Percentiles rank a stretch among this genome's conserved stretches.
Conservation (phyloP, 64 coral and sea anemone genomes). For the Orbicella faveolata region DNA sequence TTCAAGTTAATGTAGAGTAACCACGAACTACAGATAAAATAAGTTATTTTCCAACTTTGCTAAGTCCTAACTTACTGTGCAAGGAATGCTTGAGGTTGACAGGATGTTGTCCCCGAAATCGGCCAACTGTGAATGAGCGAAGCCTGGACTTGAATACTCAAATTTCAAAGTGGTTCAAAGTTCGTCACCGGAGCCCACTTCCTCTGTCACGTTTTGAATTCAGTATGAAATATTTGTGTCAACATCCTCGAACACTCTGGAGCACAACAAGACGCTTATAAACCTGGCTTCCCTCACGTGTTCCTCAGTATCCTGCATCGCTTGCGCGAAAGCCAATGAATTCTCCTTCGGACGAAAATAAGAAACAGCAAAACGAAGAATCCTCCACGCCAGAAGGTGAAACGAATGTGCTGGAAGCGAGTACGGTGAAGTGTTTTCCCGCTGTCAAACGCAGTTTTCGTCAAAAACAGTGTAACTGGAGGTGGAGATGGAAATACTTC, state of each 20-base stretch:
- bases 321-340: conserved; percentile 13
- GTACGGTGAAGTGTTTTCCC: conserved; percentile 20
- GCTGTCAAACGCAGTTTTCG: conserved; percentile 39
- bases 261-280: background rate
- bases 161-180: conserved; percentile 15
- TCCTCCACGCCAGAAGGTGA: background rate
- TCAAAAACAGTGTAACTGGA: conserved; percentile 38
- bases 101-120: background rate
- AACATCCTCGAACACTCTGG: conserved; percentile 2
- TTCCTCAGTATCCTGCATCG: background rate
- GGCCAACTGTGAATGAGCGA: background rate
- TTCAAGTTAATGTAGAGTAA: background rate
- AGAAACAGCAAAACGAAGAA: background rate
- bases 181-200: background rate
- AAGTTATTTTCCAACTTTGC: background rate
- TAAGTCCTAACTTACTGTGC: background rate
- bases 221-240: background rate
- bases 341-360: conserved; percentile 6
- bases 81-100: background rate
- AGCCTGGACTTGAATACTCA: background rate
- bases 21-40: background rate
- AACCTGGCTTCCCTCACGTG: conserved; percentile 9
- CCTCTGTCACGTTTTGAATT: background rate
- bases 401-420: conserved; percentile 14
- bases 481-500: conserved; percentile 45